Conservation (phyloP, 1,140 invertebrate genomes). For the Heterodera schachtii region DNA sequence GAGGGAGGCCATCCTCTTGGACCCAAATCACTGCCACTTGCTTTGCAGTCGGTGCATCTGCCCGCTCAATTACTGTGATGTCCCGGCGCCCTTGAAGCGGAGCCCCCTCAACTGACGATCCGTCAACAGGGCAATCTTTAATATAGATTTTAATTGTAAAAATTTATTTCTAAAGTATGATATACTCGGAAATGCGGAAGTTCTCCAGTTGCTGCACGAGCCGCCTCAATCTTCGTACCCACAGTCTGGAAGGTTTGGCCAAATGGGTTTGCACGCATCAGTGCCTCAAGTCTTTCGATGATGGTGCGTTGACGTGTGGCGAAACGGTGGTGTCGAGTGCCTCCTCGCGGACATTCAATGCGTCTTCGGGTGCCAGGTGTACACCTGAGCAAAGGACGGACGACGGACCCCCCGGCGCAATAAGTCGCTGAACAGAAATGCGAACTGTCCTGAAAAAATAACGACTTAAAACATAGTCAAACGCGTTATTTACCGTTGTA, state of each 20-base stretch:
- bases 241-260: background rate
- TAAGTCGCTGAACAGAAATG: background rate
- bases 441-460: background rate
- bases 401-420: no score
- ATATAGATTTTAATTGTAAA: background rate
- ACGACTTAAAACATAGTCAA: background rate
- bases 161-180: no score
- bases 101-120: background rate
- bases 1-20: background rate
- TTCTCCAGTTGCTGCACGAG: background rate
- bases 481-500: background rate
- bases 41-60: background rate
- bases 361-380: background rate
- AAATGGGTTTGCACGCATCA: background rate
- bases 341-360: background rate
- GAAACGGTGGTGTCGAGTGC: background rate
- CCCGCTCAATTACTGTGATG: background rate
- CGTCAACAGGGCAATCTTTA: background rate
- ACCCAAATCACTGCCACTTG: background rate
- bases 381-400: background rate
- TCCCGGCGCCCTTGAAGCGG: background rate
- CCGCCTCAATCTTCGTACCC: background rate
- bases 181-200: background rate
- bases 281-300: background rate
- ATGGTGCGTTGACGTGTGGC: background rate